Base-by-base conservation (phyloP, 2,888 invertebrate species). In the Odontocolon sp. region DNA sequence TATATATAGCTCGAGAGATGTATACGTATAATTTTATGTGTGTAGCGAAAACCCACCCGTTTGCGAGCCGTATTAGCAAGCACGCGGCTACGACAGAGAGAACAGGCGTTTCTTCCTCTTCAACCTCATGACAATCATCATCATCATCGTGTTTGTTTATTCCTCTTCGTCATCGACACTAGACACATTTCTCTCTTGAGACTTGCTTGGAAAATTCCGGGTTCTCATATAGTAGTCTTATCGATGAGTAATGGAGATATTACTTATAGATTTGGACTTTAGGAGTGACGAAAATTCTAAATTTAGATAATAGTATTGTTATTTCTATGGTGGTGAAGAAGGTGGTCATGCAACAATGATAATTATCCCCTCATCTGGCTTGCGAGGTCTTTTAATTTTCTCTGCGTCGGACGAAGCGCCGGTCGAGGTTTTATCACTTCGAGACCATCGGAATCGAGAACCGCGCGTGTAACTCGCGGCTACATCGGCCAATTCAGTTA, bases 381-480 rank as follows among this genome's bases (percentile, higher is more conserved):
- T n/a, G n/a, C n/a, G n/a, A 59, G 38, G 59, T 59, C 68, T 57
- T 47, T 38, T 59, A 59, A 69, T 69, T 69, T 69, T 38, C 59
- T 18, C 64, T 28, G 21, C 23, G 42, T 31, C 54, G 9, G 36
- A 36, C 11, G 31, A n/a, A 23, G 21, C 45, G 45, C 8, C 45
- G 9, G 3, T 5, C 42, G 1, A 4, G 42, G 16, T 42, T 59
- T 64, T 64, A 64, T 50, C 64, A 23, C n/a, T 9, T 16, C 63
- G 23, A 40, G 16, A 59, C 33, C 56, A 71, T 61, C 56, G 50
- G 28, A 61, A 67, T 77, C 42, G 42, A 8, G 23, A 54, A n/a
- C n/a, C n/a, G n/a, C n/a, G 50, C 50, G 64, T 61, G 66, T 63
- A 77, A 69, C 73, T 26, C 16, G 64, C 45, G 45, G 63, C 50